Base-by-base conservation (phyloP, 2,888 invertebrate species). In the Xanthia icteritia region DNA sequence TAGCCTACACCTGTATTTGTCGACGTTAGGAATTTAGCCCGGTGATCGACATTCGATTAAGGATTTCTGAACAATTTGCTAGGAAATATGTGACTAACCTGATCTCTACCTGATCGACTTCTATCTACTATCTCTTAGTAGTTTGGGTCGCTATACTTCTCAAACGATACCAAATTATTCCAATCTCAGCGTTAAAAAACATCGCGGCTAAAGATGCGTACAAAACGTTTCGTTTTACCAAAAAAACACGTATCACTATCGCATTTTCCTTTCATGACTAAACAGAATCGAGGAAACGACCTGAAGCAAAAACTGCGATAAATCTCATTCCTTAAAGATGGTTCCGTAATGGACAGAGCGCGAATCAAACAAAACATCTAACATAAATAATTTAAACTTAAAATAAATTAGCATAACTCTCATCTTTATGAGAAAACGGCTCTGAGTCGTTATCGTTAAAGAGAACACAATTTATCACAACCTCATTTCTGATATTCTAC, bases 381-480 rank as follows among this genome's bases (percentile, higher is more conserved):
- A 70, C 68, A 77, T 87, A 77, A 83, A 84, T 84, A 72, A 84
- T 86, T 79, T 81, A 76, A 81, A 76, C 66, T 81, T 73, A 65
- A 77, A 36, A 71, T 63, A 76, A 76, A 86, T 86, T 84, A 86
- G 66, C 88, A 86, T 87, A 83, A 73, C 66, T 79, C 76, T 79
- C 73, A 68, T 79, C 75, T 80, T 87, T 78, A 65, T 68, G 56
- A 79, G 66, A 73, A 74, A 77, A 77, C 17, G 39, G 76, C 76
- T 78, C 51, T 58, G 54, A 65, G 75, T 60, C 60, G 79, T 86
- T 85, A 81, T 51, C 23, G 8, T 51, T 51, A 51, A 51, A 51
- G 88, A 88, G 85, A 89, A 91, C 86, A 84, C 83, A 79, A 88
- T 90, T 88, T 85, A 89, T 87, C 81, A 82, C 82, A 80, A 81